Evolutionary conservation across 2,113 vertebrate genomes (phyloP), one percentile per base, ranked within the genome.

Genomic region (Callopanchax toddi): DNA sequence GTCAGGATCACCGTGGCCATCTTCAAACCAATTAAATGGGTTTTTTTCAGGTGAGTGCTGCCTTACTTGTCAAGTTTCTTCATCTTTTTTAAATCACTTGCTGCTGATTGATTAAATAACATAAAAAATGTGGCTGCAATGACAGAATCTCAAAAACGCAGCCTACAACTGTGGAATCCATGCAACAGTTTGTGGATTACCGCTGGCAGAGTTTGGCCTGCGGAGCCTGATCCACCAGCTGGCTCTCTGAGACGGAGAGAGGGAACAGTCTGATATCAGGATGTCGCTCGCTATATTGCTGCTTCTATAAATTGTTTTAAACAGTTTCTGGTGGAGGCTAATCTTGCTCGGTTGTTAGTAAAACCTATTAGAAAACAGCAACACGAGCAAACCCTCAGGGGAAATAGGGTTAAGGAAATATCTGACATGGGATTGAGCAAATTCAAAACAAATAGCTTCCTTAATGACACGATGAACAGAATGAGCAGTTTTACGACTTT

Each of bases 1-100:
- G 82, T 82, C 66, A 81, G 42, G 60, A 77, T 71, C 76, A 63
- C 56, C 65, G 26, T n/a, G 46, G 57, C 55, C 75, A 79, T 82
- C 79, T 79, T 79, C 58, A 72, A 77, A 79, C 79, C 68, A 83
- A 87, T 86, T 89, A 86, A 81, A 84, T 59, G 55, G n/a, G 57
- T 51, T 58, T 58, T 71, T 68, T 42, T 63, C 9, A 10, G 60
- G 29, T 16, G 66, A 46, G 62, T 25, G 71, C 69, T 70, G 67
- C 61, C 57, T 67, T 54, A 9, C 60, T 60, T 59, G 72, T 75
- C 79, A 46, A 32, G 36, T n/a, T 49, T 59, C 51, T 75, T 73
- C 5, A 61, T 78, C 29, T 53, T 77, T 59, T 78, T 67, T 55
- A 72, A 70, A 70, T 70, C 17, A 2, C 36, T 36, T 17, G 1